phyloP scores from a whole-genome alignment of 2,113 vertebrate genomes.

The Calidris pygmaea region DNA sequence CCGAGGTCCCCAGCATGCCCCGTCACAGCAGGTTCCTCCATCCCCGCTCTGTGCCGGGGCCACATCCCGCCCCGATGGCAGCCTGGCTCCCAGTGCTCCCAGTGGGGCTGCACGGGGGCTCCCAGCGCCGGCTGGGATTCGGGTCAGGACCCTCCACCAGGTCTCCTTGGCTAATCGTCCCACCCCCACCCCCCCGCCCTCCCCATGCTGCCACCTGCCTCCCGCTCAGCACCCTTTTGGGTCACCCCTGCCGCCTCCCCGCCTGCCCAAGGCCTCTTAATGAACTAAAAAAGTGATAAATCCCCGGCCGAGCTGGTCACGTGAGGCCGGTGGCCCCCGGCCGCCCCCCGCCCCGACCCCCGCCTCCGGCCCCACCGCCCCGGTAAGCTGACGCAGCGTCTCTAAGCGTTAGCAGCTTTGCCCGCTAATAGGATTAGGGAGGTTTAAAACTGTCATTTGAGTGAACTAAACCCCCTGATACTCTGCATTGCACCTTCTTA shows the following conservation, averaged over 20 bases:
- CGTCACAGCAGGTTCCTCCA: accelerated
- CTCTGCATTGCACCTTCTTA: slow-evolving; percentile 83
- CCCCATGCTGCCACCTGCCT: slow-evolving; percentile 18
- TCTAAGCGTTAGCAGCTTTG: slow-evolving; percentile 87
- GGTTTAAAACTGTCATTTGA: slow-evolving; percentile 89
- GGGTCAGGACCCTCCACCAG: slow-evolving; percentile 53
- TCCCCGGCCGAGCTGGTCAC: no score
- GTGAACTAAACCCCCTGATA: slow-evolving; percentile 87
- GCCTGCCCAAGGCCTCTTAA: slow-evolving; percentile 58
- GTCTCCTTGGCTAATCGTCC: slow-evolving; percentile 44
- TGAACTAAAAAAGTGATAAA: slow-evolving; percentile 69
- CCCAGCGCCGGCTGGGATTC: slow-evolving; percentile 20
- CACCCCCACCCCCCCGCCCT: not conserved
- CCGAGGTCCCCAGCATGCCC: accelerated
- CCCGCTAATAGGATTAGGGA: slow-evolving; percentile 87
- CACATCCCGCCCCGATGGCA: not conserved
- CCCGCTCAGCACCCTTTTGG: slow-evolving; percentile 30
- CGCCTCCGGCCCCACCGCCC: no score
- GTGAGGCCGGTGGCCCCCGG: no score
- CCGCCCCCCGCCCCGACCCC: no score
- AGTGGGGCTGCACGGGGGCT: not conserved
- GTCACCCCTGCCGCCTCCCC: slow-evolving; percentile 42
- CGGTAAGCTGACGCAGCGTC: slow-evolving; percentile 86
- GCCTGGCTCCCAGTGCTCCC: not conserved
- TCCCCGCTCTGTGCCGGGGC: accelerated